These are phyloP conservation scores for Andricus grossulariae DNA, from an alignment of 1,140 invertebrate genomes.

Conservation along the genomic window DNA sequence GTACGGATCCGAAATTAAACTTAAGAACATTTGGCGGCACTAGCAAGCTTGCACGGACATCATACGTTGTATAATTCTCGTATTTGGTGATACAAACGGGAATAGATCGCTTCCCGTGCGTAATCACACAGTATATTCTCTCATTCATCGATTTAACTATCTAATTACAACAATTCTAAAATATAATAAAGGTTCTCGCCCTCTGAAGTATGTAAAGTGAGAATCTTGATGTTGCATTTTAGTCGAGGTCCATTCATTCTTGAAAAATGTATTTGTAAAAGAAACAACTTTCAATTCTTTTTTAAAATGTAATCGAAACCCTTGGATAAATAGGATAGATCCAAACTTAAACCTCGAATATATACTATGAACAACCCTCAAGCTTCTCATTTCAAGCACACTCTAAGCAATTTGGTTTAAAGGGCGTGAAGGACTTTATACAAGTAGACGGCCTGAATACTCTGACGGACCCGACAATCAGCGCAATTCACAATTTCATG, in stretches of 20 bases:
- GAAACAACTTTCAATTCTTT: too few relatives aligned
- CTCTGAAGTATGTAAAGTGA: background rate
- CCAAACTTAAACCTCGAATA: background rate
- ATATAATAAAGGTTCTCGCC: constrained; percentile 39
- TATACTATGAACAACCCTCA: background rate
- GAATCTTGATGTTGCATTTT: background rate
- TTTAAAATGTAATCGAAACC: too few relatives aligned
- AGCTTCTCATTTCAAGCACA: constrained; percentile 19
- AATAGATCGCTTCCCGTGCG: constrained; percentile 42
- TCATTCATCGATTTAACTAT: constrained; percentile 65
- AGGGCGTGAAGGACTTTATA: constrained; percentile 53
- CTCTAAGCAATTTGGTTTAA: constrained; percentile 36
- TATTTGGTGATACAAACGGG: constrained; percentile 52
- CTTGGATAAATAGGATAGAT: background rate
- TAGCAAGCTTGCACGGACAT: constrained; percentile 76
- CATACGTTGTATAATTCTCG: constrained; percentile 60
- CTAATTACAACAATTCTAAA: constrained; percentile 50
- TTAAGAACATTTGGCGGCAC: constrained; percentile 67
- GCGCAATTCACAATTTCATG: constrained; percentile 20
- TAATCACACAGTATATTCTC: constrained; percentile 58
- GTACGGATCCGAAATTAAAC: constrained; percentile 48
- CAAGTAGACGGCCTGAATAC: constrained; percentile 50
- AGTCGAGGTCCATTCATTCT: background rate
- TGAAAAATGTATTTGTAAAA: too few relatives aligned
- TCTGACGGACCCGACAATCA: constrained; percentile 33